Base-by-base conservation (phyloP, 2,113 vertebrate species). In the Todiramphus chloris region DNA sequence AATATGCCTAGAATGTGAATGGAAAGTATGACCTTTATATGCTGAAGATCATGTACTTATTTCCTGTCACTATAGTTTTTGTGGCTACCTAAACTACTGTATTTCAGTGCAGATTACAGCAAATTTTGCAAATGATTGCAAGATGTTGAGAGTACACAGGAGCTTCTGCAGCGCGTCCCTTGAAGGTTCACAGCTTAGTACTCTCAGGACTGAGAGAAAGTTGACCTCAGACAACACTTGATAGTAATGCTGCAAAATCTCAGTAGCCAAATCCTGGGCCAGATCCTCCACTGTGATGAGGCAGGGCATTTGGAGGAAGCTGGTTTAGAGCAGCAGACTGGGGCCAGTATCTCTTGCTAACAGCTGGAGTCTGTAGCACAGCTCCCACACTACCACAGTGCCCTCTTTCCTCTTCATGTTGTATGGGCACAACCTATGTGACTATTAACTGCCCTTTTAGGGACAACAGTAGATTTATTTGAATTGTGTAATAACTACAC, bases 321-420 rank as follows among this genome's bases (percentile, higher is more conserved):
- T 28, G 35, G 4, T 51, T 85, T 41, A 27, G 39, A 44, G 41
- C 70, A 87, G 69, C 44, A 64, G 81, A 59, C n/a, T 24, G 15
- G 46, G 35, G 6, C 23, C 17, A 33, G 23, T 31, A 43, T 73
- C 78, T 80, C 30, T 72, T 87, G 24, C 16, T 67, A 46, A 56
- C 20, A 30, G 15, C 11, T 6, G 3, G 59, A 48, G 31, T 24
- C n/a, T 79, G 62, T 55, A 82, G 39, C 20, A 39, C 23, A 31
- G 43, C 44, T 75, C 58, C 62, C 30, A 7, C 27, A 6, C 51
- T 75, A 58, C 67, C n/a, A 13, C 24, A 6, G 30, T 28, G 11
- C 27, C 76, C 62, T 60, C 62, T 60, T 77, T 35, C 15, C 13
- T 50, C 23, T 55, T 44, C 21, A 9, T 0, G 0, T n/a, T 48